Base-by-base conservation (phyloP, 2,888 invertebrate species). In the Mycogona germanica region DNA sequence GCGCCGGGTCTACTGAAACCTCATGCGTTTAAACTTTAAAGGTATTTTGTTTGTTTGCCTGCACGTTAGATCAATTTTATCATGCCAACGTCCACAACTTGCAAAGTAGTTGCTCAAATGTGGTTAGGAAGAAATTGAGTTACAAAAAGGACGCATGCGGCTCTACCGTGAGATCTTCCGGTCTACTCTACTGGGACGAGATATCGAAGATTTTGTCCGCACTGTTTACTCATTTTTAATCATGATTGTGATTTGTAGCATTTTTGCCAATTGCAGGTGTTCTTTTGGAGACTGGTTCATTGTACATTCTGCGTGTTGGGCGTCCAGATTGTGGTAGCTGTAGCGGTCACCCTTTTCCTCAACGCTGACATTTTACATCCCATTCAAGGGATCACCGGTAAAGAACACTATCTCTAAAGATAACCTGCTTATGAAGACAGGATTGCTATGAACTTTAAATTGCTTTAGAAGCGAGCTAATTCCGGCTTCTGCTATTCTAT, bases 301-400 rank as follows among this genome's bases (percentile, higher is more conserved):
- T 30, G 46, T 32, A 17, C 30, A 28, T 29, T 46, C n/a, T 30
- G 46, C 9, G 29, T 46, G 23, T 19, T 46, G 23, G 14, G n/a
- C n/a, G n/a, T 46, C 19, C 46, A 30, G 30, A 14, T 30, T 17
- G 5, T 46, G 23, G 3, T 32, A n/a, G 12, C 46, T n/a, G 14
- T 29, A 17, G 17, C 21, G 14, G 29, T 46, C 19, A 29, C n/a
- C n/a, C 30, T 46, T 30, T 30, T 46, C 21, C 26, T 46, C 14
- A 46, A 30, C 30, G 26, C 30, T 26, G 46, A 46, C 12, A n/a
- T 26, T 46, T 26, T 46, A 19, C 46, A 46, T 46, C 46, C 46
- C 17, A 5, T 46, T 30, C 28, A 26, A 14, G 28, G 29, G 46
- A n/a, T 46, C 4, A 2, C 28, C 28, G 46, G 46, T 46, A 29